phyloP scores from a whole-genome alignment of 2,888 invertebrate genomes.

The Ophioninae sp. region DNA sequence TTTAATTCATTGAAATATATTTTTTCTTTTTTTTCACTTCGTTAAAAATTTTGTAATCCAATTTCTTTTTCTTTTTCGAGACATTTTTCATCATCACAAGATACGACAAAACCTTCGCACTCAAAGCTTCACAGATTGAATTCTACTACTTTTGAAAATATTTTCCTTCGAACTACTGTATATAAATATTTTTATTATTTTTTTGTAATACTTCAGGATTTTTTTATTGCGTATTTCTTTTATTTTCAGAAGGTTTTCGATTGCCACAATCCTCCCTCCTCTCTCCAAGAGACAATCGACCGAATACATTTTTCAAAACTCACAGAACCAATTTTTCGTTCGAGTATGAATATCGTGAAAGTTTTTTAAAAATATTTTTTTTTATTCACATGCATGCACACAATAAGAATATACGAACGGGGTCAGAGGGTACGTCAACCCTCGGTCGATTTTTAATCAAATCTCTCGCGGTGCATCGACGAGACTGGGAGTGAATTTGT shows the following conservation, averaged over 20 bases:
- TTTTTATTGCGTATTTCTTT: neutral
- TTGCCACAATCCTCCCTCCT: neutral
- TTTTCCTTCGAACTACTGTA: too few relatives aligned
- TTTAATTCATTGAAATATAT: too few relatives aligned
- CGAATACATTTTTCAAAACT: neutral
- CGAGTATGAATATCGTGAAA: neutral
- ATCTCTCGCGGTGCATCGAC: conserved; percentile 29
- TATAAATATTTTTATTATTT: too few relatives aligned
- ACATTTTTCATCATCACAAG: too few relatives aligned
- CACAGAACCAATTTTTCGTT: neutral
- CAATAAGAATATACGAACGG: neutral
- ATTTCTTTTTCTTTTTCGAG: too few relatives aligned
- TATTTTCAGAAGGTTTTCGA: neutral
- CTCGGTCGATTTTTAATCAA: conserved; percentile 29
- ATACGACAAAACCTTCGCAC: too few relatives aligned
- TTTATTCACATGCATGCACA: neutral
- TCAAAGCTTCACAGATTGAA: too few relatives aligned
- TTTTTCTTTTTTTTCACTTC: too few relatives aligned
- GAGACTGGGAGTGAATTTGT: conserved; percentile 18
- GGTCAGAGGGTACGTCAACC: neutral
- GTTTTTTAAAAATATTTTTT: too few relatives aligned
- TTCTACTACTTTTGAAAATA: too few relatives aligned
- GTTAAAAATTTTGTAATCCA: too few relatives aligned
- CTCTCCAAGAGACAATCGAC: neutral
- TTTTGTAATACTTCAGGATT: neutral